Evolutionary conservation across 2,797 vertebrate genomes (phyloP).

Genomic region (Austrolebias charrua): DNA sequence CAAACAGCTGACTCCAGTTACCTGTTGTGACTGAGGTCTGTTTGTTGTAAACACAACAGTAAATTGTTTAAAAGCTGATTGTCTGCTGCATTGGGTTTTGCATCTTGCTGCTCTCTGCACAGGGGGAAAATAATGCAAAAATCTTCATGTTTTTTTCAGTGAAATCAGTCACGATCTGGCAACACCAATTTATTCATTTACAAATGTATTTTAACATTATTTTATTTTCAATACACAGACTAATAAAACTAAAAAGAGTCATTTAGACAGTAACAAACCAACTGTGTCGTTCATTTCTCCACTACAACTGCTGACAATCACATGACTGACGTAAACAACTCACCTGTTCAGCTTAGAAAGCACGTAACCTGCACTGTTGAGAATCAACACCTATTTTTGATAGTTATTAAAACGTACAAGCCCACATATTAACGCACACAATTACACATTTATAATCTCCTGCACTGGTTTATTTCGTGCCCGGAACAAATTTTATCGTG

Average conservation of each 20-base stretch:
- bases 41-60: constrained; percentile 17
- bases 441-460: constrained; percentile 37
- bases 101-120: constrained; percentile 24
- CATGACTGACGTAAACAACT: no score
- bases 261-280: no score
- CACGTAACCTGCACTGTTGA: neutral
- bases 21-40: constrained; percentile 30
- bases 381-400: constrained; percentile 14
- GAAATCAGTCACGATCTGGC: neutral
- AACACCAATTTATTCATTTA: no score
- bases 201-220: neutral
- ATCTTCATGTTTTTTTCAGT: no score
- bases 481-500: constrained; percentile 84
- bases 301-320: neutral
- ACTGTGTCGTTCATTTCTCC: no score
- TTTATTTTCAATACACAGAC: neutral
- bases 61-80: constrained; percentile 7
- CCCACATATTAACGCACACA: constrained; percentile 15
- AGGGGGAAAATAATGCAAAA: no score
- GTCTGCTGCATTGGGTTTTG: constrained; percentile 33
- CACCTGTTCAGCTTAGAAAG: no score
- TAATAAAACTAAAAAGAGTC: no score
- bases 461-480: constrained; percentile 74
- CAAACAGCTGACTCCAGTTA: constrained; percentile 35
- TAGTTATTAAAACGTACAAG: constrained; percentile 19